Conservation (phyloP, 2,113 vertebrate genomes). For the Bubo scandiacus region DNA sequence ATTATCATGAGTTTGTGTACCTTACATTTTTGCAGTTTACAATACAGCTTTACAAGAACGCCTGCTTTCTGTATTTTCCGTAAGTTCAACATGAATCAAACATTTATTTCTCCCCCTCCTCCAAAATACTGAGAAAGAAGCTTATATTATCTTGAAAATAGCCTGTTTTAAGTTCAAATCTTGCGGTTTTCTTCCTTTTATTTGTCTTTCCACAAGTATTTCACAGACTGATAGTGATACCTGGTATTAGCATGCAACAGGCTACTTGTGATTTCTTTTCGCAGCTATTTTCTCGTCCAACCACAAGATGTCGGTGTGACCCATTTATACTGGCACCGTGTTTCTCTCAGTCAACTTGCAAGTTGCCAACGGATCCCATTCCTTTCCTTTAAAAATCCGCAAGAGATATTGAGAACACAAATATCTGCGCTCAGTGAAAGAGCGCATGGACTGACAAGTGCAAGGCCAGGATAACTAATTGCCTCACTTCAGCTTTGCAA, state of each 20-base stretch:
- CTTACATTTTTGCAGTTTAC: not conserved
- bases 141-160: rapidly evolving
- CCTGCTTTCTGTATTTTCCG: not conserved
- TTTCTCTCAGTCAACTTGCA: not conserved
- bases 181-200: not conserved
- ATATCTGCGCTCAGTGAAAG: not conserved
- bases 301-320: constrained; percentile 31
- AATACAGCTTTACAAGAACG: not conserved
- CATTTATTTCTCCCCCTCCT: rapidly evolving
- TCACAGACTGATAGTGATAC: rapidly evolving
- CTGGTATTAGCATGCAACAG: not conserved
- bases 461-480: too few species aligned
- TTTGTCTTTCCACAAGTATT: not conserved
- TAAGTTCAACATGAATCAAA: not conserved
- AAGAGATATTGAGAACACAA: rapidly evolving
- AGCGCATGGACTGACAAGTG: rapidly evolving
- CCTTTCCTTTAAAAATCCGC: not conserved
- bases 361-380: too few species aligned
- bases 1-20: not conserved
- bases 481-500: not conserved
- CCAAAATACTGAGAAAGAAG: not conserved
- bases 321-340: not conserved
- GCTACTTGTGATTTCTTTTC: too few species aligned
- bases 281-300: not conserved
- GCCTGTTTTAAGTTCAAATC: too few species aligned